Base-by-base conservation (phyloP, 1,140 invertebrate genomes). In the Aradophagus sp. region DNA sequence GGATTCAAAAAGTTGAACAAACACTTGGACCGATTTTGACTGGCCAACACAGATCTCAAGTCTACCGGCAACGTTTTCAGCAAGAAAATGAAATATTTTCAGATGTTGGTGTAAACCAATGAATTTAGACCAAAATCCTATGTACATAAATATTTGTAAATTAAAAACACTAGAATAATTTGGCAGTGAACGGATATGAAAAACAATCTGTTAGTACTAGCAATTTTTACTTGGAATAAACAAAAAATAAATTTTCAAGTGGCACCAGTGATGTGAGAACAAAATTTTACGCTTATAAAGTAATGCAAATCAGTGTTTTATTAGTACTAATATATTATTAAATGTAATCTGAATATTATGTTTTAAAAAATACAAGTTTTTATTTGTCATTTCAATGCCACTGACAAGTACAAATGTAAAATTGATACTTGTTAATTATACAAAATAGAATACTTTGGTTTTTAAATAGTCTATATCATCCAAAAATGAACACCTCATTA, bases 1-100 rank as follows among this genome's bases (percentile, higher is more conserved):
- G 89, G 14, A 88, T 91, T 29, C 62, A 78, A 6, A 71, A 78
- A 1, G 78, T 85, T 1, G 85, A 83, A 15, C 34, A 69, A 17
- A 72, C 85, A 27, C 73, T 91, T 10, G 77, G 83, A 55, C 84
- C 82, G 5, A 76, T 91, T 44, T 79, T 91, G 17, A 78, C 77
- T 32, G 42, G 52, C 0, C 74, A 87, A 58, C 89, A 91, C 73
- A 80, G 90, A 35, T 78, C 78, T 26, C 83, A 79, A 42, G 80
- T 91, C 63, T 91, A 86, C 77, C 75, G 84, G 34, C 77, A 88
- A 61, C 81, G 89, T 65, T 89, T 89, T 70, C 34, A 62, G 34
- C 4, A n/a, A 5, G 34, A 56, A 44, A 11, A 12, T 5, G 2
- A 45, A 34, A 16, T 13, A 14, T 19, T 27, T 10, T 7, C 31